Evolutionary conservation across 2,113 vertebrate species (phyloP).

Genomic region (Engystomops pustulosus): DNA sequence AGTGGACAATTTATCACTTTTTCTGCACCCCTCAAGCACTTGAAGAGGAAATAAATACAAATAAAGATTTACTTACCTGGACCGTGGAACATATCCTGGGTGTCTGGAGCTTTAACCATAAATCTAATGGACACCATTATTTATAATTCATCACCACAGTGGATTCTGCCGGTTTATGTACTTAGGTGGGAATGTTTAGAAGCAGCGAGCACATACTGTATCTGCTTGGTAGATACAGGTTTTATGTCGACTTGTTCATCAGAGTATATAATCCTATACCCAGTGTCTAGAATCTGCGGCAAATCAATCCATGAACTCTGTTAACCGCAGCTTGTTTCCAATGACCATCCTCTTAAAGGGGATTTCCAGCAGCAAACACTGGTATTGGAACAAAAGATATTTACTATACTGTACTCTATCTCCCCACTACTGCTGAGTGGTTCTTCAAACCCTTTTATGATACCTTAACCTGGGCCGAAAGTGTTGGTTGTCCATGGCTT

Average conservation of each 20-base stretch:
- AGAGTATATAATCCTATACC: background rate
- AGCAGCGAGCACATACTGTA: background rate
- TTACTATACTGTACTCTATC: too few species aligned
- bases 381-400: too few species aligned
- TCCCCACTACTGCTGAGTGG: too few species aligned
- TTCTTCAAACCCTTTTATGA: too few species aligned
- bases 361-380: too few species aligned
- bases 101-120: background rate
- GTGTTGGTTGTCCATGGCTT: too few species aligned
- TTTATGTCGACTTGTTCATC: background rate
- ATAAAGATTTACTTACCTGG: background rate
- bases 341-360: too few species aligned
- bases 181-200: background rate
- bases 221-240: background rate
- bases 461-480: too few species aligned
- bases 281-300: background rate
- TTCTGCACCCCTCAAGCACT: background rate
- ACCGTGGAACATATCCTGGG: background rate
- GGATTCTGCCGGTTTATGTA: background rate
- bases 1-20: background rate
- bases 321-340: too few species aligned
- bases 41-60: background rate
- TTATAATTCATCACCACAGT: background rate
- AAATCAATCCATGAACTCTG: background rate
- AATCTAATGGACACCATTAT: background rate